phyloP scores from a whole-genome alignment of 2,797 vertebrate genomes.

The Lepilemur ruficaudatus region DNA sequence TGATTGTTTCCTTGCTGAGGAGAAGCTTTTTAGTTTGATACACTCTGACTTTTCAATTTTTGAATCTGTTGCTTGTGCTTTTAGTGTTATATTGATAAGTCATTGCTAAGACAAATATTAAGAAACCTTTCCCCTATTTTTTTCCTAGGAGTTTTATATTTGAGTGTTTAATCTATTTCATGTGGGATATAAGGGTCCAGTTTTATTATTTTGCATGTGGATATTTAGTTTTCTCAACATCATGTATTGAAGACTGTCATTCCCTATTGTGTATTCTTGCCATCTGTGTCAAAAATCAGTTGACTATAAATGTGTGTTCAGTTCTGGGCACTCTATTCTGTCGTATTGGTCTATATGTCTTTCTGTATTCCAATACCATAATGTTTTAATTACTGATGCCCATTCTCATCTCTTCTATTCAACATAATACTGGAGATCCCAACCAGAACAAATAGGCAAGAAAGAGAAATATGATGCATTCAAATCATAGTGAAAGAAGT shows the following conservation, averaged over 20 bases:
- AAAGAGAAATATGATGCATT: neutral
- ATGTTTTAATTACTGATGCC: neutral
- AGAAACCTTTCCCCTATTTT: neutral
- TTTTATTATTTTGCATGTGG: neutral
- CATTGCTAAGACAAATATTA: neutral
- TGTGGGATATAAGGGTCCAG: neutral
- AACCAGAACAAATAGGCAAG: neutral
- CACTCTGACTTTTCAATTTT: neutral
- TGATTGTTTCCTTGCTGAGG: neutral
- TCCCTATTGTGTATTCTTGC: neutral
- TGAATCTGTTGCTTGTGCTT: neutral
- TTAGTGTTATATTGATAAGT: neutral
- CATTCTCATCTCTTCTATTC: neutral
- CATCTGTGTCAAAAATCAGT: neutral
- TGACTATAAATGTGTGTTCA: neutral
- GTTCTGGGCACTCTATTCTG: neutral
- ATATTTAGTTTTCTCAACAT: neutral
- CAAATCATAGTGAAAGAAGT: neutral
- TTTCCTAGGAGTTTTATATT: neutral
- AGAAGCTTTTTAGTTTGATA: neutral
- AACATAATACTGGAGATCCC: neutral
- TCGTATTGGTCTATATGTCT: neutral
- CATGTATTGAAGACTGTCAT: neutral
- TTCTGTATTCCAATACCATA: neutral
- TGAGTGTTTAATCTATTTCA: neutral